Evolutionary conservation across 1,140 invertebrate species (phyloP), one percentile per base, ranked within the genome.

Genomic region (Littorina saxatilis): DNA sequence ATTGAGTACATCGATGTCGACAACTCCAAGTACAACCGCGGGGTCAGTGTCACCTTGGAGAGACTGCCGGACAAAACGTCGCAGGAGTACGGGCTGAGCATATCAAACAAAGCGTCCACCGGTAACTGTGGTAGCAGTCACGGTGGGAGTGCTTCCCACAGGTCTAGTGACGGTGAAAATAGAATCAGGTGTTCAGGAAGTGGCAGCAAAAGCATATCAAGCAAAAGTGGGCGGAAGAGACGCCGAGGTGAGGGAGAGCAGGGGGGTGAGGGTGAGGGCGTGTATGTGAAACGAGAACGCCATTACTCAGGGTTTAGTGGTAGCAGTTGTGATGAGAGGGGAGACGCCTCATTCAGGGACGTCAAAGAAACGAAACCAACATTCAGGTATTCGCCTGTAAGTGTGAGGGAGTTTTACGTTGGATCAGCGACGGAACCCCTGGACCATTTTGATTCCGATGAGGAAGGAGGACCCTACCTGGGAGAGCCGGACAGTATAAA

Each of bases 31-130:
- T 73, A 73, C 70, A 73, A 35, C 70, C 47, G 39, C 13, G 29
- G 29, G 4, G 70, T 78, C 15, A 78, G 76, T 66, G 76, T 78
- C 1, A 78, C 52, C 27, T 39, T 78, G 32, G 76, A 78, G 27
- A 13, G 76, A 4, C 55, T 78, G 37, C 32, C 50, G 11, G 76
- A 78, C 11, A 78, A 39, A 20, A 63, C 58, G 5, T 78, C 76
- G 2, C 76, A 78, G 58, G 76, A 40, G 27, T 78, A 78, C 29
- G 76, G 76, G 11, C n/a, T 78, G 3, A 58, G 47, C 27, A 58
- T 61, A 23, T 17, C 40, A 4, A 63, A 11, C 39, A 29, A 29
- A 11, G 43, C 43, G 2, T 29, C 43, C 13, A 4, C n/a, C 20
- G 32, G 43, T 52, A 27, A 47, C 9, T n/a, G 23, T 11, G 32